Evolutionary conservation across 2,888 invertebrate species (phyloP).

Genomic region (Drosophila atripex): DNA sequence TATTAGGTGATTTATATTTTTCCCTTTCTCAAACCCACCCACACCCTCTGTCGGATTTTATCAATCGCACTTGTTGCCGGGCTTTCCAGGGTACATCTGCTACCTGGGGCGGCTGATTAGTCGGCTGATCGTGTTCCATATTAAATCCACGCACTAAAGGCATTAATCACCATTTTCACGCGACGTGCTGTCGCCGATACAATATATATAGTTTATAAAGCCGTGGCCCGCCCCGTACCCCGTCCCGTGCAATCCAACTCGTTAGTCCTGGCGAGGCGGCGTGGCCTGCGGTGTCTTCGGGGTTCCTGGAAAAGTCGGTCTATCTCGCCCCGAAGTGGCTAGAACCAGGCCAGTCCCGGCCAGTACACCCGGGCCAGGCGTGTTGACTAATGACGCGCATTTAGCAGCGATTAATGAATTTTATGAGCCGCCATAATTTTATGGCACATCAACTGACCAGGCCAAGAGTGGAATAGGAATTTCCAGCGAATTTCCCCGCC

Average conservation of each 20-base stretch:
- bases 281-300: constrained; percentile 50
- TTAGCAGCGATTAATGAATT: constrained; percentile 79
- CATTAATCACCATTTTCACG: constrained; percentile 79
- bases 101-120: constrained; percentile 58
- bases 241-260: constrained; percentile 30
- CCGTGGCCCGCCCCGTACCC: constrained; percentile 5
- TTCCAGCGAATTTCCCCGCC: constrained; percentile 72
- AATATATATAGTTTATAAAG: constrained; percentile 5
- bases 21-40: not conserved
- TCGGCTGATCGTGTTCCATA: constrained; percentile 61
- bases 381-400: constrained; percentile 79
- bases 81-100: constrained; percentile 52
- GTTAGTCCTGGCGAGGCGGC: constrained; percentile 42
- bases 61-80: constrained; percentile 66
- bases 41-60: constrained; percentile 43
- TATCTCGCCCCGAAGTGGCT: constrained; percentile 1
- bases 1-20: not conserved
- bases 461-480: constrained; percentile 46
- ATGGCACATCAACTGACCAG: constrained; percentile 71
- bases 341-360: constrained; percentile 43
- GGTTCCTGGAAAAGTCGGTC: constrained; percentile 68
- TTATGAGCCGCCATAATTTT: constrained; percentile 77
- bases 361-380: constrained; percentile 17
- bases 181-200: constrained; percentile 58
- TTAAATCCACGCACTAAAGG: constrained; percentile 72